Base-by-base conservation (phyloP, 2,113 vertebrate genomes). In the Calonectris borealis region DNA sequence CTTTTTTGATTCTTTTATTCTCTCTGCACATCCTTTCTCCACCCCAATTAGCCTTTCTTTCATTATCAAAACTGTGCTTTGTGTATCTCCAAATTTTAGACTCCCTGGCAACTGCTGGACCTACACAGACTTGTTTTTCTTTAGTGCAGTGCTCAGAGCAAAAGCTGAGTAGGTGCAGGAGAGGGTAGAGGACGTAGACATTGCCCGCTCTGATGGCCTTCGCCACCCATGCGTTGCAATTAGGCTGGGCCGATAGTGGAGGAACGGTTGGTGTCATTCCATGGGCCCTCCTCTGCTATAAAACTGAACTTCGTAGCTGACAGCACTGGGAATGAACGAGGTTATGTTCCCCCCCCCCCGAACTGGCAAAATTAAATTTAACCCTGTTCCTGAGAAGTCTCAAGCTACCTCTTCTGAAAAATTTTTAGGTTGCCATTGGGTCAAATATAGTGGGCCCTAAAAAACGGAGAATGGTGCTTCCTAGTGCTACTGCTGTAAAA, bases 181-280 rank as follows among this genome's bases (percentile, higher is more conserved):
- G 34, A 27, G 3, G 7, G 34, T 3, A 51, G 24, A 32, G 46
- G 7, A 38, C 0, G 0, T 4, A 25, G 9, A 18, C 13, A 10
- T 2, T 42, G 36, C 34, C 19, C 0, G 0, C 34, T 31, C 26
- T 16, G 18, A 20, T 3, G 11, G 38, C 55, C 40, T 51, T 48
- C 1, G 3, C 54, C 13, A 15, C 36, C 51, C 29, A 4, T 2
- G 0, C 1, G 2, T 8, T 49, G 34, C 34, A 58, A 7, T 13
- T 4, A 10, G 22, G 55, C 49, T 55, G n/a, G 13, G 32, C 13
- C 34, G 32, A 12, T 0, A 16, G 36, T 6, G 2, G 26, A 15
- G 38, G 24, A 54, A 38, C 1, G 0, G 10, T 11, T 26, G 36
- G 29, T 27, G 52, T 36, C 69, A 27, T 17, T 38, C 46, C 57